Percentiles rank a stretch among this genome's conserved stretches.
phyloP scores from a whole-genome alignment of 2,113 vertebrate species.

The Sapajus apella region DNA sequence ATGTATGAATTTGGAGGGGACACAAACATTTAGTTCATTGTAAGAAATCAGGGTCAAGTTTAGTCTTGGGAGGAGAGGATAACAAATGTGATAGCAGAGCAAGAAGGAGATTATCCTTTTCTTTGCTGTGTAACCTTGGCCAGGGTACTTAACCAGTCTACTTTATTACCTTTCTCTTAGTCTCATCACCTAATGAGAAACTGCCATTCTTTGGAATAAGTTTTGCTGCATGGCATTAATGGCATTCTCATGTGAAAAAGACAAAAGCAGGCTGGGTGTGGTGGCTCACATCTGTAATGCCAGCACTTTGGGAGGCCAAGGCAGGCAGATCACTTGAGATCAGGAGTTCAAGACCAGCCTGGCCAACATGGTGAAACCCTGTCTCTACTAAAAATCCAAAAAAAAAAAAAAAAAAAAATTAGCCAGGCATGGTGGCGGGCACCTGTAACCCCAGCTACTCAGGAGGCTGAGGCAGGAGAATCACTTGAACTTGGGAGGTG shows the following conservation, averaged over 20 bases:
- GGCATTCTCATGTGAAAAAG: not conserved
- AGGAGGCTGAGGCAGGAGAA: too few species aligned
- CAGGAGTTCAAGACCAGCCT: too few species aligned
- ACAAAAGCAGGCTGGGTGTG: too few species aligned
- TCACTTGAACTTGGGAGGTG: too few species aligned
- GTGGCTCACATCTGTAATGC: too few species aligned
- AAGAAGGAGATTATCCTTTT: not conserved
- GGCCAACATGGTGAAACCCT: too few species aligned
- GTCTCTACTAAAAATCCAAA: too few species aligned
- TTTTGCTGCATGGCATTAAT: not conserved
- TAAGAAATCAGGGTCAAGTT: not conserved
- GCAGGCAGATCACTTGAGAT: too few species aligned
- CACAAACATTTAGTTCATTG: not conserved
- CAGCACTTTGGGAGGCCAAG: too few species aligned
- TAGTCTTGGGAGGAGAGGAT: not conserved
- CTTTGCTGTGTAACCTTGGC: not conserved
- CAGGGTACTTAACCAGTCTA: not conserved
- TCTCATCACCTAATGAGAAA: not conserved
- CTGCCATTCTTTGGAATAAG: not conserved
- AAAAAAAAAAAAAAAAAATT: not conserved
- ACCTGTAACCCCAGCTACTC: too few species aligned
- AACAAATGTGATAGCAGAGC: not conserved
- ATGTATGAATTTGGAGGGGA: not conserved
- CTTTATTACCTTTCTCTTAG: not conserved
- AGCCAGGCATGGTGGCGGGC: too few species aligned